Percentiles rank a stretch among this genome's conserved stretches.
phyloP scores from a whole-genome alignment of 2,797 vertebrate genomes.

The Sphaeramia orbicularis region DNA sequence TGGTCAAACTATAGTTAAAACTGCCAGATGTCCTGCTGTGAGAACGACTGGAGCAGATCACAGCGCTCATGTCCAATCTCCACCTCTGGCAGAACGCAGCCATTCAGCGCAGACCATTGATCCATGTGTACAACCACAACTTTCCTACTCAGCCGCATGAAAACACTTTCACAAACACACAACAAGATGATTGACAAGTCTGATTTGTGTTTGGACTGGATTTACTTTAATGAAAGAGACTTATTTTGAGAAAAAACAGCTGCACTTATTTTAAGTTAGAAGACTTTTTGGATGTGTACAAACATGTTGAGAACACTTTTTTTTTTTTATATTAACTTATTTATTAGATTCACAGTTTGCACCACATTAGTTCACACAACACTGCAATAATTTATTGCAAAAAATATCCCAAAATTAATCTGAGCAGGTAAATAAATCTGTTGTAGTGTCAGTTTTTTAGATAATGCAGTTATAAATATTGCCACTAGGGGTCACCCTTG shows the following conservation, averaged over 20 bases:
- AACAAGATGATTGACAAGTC: not conserved
- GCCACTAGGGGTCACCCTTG: constrained; percentile 76
- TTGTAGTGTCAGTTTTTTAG: constrained; percentile 32
- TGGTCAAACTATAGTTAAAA: constrained; percentile 44
- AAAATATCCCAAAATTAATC: constrained; percentile 29
- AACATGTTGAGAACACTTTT: constrained; percentile 16
- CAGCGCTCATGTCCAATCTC: constrained; percentile 42
- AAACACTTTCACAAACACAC: constrained; percentile 14
- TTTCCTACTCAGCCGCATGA: not conserved
- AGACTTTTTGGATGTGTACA: not conserved
- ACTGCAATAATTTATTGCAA: constrained; percentile 54
- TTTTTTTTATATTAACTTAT: constrained; percentile 35
- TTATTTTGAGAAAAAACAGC: constrained; percentile 11
- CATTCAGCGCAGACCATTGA: constrained; percentile 77
- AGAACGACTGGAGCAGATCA: constrained; percentile 51
- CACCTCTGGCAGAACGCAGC: constrained; percentile 60
- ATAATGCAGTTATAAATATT: constrained; percentile 49
- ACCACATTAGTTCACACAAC: constrained; percentile 36
- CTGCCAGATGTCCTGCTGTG: constrained; percentile 38
- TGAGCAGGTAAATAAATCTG: constrained; percentile 22
- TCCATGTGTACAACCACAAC: constrained; percentile 38
- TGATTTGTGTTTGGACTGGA: not conserved
- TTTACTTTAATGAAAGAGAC: constrained; percentile 9
- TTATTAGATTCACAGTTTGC: constrained; percentile 11
- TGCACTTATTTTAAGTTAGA: constrained; percentile 35